These are phyloP conservation scores for Diglossa cyanea DNA, from an alignment of 2,797 vertebrate genomes.

Conservation along the genomic window DNA sequence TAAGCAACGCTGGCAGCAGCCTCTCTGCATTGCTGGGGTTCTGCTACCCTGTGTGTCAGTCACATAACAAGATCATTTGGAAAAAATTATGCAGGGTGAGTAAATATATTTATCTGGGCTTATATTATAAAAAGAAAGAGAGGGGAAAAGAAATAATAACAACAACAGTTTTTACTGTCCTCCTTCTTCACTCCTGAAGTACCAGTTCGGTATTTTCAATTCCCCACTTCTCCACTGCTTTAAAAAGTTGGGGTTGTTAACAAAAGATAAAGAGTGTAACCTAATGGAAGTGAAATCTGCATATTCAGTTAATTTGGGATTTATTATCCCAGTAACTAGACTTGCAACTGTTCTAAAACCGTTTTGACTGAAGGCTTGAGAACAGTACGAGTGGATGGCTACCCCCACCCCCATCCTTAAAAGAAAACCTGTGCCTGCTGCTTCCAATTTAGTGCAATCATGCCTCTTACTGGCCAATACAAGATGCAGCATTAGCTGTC, in stretches of 20 bases:
- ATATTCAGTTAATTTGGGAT: constrained; percentile 73
- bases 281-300: constrained; percentile 67
- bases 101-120: not conserved
- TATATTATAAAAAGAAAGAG: not conserved
- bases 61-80: constrained; percentile 7
- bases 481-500: constrained; percentile 78
- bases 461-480: constrained; percentile 80
- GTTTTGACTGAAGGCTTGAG: constrained; percentile 67
- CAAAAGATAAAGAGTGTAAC: constrained; percentile 64
- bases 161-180: not conserved
- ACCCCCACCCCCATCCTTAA: constrained; percentile 71
- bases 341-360: constrained; percentile 76
- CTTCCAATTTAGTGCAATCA: constrained; percentile 82
- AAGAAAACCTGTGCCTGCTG: constrained; percentile 76
- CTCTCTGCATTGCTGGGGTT: constrained; percentile 3
- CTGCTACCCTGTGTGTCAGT: constrained; percentile 2
- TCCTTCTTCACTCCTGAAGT: constrained; percentile 17
- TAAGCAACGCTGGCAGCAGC: not conserved
- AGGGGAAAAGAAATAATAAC: not conserved
- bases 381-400: constrained; percentile 73
- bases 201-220: constrained; percentile 52
- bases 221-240: constrained; percentile 27
- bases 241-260: constrained; percentile 61
- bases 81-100: not conserved
- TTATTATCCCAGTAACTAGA: constrained; percentile 78